Evolutionary conservation across 2,888 invertebrate species (phyloP).

Genomic region (Drosophila antonietae): DNA sequence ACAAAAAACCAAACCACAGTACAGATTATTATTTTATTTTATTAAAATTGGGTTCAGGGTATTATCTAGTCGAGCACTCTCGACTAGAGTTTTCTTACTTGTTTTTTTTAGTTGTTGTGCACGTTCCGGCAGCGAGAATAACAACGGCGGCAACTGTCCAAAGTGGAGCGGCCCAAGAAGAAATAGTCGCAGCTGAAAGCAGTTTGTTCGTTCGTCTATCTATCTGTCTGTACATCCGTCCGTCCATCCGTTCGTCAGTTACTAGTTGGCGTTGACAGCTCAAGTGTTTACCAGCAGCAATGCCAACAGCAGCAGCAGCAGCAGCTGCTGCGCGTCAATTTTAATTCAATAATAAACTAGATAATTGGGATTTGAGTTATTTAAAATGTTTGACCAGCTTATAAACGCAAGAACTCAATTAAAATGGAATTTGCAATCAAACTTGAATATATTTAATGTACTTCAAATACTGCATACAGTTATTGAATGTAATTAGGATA

Average conservation of each 20-base stretch:
- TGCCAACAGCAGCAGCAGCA: slow-evolving; percentile 7
- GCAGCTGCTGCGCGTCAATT: slow-evolving; percentile 37
- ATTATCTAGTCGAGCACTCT: too few species aligned
- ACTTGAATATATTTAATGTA: neutral
- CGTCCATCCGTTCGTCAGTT: slow-evolving; percentile 9
- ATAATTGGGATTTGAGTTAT: slow-evolving; percentile 54
- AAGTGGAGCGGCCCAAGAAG: slow-evolving; percentile 39
- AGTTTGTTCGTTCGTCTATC: neutral
- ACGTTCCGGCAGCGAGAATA: slow-evolving; percentile 56
- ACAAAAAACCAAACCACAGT: too few species aligned
- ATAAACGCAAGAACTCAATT: slow-evolving; percentile 16
- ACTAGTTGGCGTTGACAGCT: slow-evolving; percentile 48
- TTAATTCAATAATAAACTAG: slow-evolving; percentile 67
- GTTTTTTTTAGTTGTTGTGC: slow-evolving; percentile 63
- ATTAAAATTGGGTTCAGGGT: too few species aligned
- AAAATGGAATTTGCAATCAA: neutral
- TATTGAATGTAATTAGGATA: too few species aligned
- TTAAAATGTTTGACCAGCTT: slow-evolving; percentile 26
- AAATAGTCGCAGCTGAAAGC: slow-evolving; percentile 41
- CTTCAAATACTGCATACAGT: too few species aligned
- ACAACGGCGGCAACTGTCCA: slow-evolving; percentile 35
- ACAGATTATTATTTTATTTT: too few species aligned
- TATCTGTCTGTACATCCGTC: neutral
- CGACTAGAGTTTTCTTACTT: too few species aligned
- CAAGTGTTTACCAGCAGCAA: slow-evolving; percentile 64